phyloP scores from a whole-genome alignment of 2,113 vertebrate species.

The Tylochromis polylepis region DNA sequence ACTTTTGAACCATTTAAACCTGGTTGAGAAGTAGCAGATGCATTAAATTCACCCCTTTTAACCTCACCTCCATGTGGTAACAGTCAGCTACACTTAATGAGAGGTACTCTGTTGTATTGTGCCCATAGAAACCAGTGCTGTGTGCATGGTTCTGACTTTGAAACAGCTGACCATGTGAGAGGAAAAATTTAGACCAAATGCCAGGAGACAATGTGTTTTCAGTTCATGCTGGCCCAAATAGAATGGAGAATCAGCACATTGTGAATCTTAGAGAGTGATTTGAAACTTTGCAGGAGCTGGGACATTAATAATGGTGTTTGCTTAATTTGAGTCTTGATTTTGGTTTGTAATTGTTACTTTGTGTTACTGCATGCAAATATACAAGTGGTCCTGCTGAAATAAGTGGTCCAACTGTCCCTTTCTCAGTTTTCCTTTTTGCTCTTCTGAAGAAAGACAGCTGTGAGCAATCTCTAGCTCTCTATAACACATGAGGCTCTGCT shows the following conservation, averaged over 20 bases:
- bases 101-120: conserved; percentile 26
- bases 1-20: not conserved
- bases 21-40: conserved; percentile 25
- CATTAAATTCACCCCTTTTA: conserved; percentile 30
- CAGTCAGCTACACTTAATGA: conserved; percentile 38
- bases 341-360: conserved; percentile 24
- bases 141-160: conserved; percentile 5
- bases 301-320: not conserved
- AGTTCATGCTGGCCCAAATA: conserved; percentile 31
- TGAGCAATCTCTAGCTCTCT: conserved; percentile 53
- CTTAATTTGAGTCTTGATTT: not conserved
- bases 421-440: conserved; percentile 1
- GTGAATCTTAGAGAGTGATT: not conserved
- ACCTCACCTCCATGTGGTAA: conserved; percentile 46
- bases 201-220: conserved; percentile 40
- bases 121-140: conserved; percentile 10
- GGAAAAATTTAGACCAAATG: conserved; percentile 4
- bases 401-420: not conserved
- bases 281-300: not conserved
- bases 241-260: conserved; percentile 11
- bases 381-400: not conserved
- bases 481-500: conserved; percentile 5
- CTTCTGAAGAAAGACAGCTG: conserved; percentile 56
- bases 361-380: conserved; percentile 15
- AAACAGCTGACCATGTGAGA: conserved; percentile 31